Percentiles rank a stretch among this genome's conserved stretches.
Conservation (phyloP, 2,888 invertebrate genomes). For the Cerceris ruficornis region DNA sequence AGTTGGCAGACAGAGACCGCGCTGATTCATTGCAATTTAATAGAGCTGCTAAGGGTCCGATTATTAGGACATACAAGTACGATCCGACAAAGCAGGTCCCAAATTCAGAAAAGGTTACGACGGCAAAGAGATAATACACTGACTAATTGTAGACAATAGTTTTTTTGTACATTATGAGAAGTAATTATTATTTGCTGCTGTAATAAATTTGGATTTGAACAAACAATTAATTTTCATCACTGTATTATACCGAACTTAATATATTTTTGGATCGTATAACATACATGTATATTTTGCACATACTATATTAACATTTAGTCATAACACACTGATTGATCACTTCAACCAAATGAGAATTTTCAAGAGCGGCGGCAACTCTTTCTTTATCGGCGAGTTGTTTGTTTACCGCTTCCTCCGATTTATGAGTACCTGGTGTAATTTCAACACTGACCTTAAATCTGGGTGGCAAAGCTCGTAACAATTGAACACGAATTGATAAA, state of each 20-base stretch:
- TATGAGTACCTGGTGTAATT: slow-evolving; percentile 96
- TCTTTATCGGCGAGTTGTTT: slow-evolving; percentile 99
- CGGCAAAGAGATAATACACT: slow-evolving; percentile 83
- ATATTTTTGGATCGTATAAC: background rate
- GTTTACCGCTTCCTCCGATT: slow-evolving; percentile 96
- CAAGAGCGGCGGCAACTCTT: slow-evolving; percentile 97
- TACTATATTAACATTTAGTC: slow-evolving; percentile 30
- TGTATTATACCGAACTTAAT: background rate
- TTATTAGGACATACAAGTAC: slow-evolving; percentile 93
- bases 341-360: slow-evolving; percentile 94
- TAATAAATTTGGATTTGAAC: slow-evolving; percentile 22
- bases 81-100: slow-evolving; percentile 87
- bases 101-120: slow-evolving; percentile 79
- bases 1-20: slow-evolving; percentile 89
- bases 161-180: slow-evolving; percentile 15
- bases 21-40: slow-evolving; percentile 91
- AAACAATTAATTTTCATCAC: background rate
- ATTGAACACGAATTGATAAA: slow-evolving; percentile 94
- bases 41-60: slow-evolving; percentile 92
- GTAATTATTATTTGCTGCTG: slow-evolving; percentile 1
- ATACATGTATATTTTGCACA: background rate
- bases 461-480: slow-evolving; percentile 91
- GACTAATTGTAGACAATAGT: slow-evolving; percentile 25
- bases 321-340: slow-evolving; percentile 96
- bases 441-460: slow-evolving; percentile 93